Conservation (phyloP, 2,888 invertebrate species). For the Heliconius erato region DNA sequence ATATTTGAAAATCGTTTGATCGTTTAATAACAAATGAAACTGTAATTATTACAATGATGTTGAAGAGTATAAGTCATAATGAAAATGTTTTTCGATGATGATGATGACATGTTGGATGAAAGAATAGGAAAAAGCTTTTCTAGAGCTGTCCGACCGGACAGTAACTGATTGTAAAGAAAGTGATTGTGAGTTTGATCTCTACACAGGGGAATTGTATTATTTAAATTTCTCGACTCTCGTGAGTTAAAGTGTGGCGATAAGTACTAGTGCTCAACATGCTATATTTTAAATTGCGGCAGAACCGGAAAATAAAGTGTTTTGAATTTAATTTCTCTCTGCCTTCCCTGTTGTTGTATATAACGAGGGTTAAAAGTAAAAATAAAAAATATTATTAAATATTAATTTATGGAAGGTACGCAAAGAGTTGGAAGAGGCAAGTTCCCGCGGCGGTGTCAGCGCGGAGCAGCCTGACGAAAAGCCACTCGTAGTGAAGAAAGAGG, state of each 20-base stretch:
- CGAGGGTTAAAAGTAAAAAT: background rate
- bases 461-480: conserved; percentile 84
- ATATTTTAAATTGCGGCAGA: too few relatives aligned
- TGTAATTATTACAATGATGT: too few relatives aligned
- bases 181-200: background rate
- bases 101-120: background rate
- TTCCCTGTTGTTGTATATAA: background rate
- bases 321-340: background rate
- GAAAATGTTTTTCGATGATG: too few relatives aligned
- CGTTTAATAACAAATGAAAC: background rate
- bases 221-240: too few relatives aligned
- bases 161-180: too few relatives aligned
- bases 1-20: background rate
- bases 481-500: conserved; percentile 83
- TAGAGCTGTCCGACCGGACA: background rate
- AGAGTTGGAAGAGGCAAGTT: conserved; percentile 72
- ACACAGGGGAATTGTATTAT: too few relatives aligned
- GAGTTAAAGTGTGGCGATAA: too few relatives aligned
- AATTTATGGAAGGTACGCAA: conserved; percentile 71
- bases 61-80: too few relatives aligned
- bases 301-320: too few relatives aligned
- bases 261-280: too few relatives aligned
- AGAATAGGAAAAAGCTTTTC: too few relatives aligned
- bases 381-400: background rate
- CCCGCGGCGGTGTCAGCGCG: conserved; percentile 61